Conservation (phyloP, 2,888 invertebrate species). For the Trachelus troglodyta region DNA sequence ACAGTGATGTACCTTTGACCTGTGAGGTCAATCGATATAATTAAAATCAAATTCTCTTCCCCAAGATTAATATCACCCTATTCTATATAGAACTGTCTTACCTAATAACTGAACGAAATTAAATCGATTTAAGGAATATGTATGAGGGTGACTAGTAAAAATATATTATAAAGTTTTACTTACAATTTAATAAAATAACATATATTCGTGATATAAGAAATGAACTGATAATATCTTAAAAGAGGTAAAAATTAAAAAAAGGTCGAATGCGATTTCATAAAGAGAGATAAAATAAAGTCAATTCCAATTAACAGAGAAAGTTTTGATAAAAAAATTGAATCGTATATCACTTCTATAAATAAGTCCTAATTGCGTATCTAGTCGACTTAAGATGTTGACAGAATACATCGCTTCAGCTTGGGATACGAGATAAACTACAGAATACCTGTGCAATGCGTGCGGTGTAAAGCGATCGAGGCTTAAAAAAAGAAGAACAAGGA, state of each 20-base stretch:
- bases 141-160: not conserved
- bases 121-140: not conserved
- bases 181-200: not conserved
- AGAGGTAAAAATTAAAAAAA: not conserved
- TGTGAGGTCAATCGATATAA: slow-evolving; percentile 1
- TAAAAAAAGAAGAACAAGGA: slow-evolving; percentile 7
- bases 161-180: not conserved
- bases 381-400: too few species aligned
- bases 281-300: not conserved
- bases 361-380: too few species aligned
- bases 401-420: too few species aligned
- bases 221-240: not conserved
- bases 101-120: not conserved
- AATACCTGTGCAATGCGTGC: too few species aligned
- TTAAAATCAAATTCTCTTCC: slow-evolving; percentile 2
- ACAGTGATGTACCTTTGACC: not conserved
- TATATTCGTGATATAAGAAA: not conserved
- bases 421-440: too few species aligned
- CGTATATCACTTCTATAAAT: too few species aligned
- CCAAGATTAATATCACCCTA: too few species aligned
- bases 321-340: not conserved
- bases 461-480: not conserved
- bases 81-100: not conserved
- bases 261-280: not conserved
- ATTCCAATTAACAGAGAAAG: not conserved